Percentiles rank a stretch among this genome's conserved stretches.
Evolutionary conservation across 2,888 invertebrate species (phyloP).

Genomic region (Petrolisthes cinctipes): DNA sequence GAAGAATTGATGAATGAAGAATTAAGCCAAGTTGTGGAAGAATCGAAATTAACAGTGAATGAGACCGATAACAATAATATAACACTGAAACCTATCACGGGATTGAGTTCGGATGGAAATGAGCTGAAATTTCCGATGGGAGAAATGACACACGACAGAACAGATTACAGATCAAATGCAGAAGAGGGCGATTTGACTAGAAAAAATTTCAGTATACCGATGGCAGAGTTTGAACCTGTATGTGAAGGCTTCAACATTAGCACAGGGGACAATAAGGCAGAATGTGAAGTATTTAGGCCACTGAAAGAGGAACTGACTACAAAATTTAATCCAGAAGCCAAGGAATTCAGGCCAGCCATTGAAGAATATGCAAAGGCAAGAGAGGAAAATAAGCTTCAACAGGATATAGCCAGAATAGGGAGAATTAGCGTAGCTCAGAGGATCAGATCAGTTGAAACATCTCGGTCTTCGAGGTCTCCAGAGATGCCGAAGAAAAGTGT

Average conservation of each 20-base stretch:
- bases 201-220: background rate
- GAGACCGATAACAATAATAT: background rate
- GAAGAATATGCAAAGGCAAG: background rate
- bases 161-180: background rate
- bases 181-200: background rate
- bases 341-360: background rate
- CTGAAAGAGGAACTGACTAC: background rate
- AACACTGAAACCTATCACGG: too few relatives aligned
- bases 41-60: background rate
- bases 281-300: background rate
- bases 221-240: background rate
- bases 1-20: background rate
- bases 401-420: background rate
- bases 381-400: background rate
- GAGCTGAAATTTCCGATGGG: too few relatives aligned
- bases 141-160: too few relatives aligned
- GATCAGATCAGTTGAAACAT: slow-evolving; percentile 5
- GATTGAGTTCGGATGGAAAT: too few relatives aligned
- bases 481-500: background rate
- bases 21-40: background rate
- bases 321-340: background rate
- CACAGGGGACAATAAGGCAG: background rate
- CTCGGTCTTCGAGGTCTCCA: background rate
- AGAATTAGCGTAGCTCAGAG: slow-evolving; percentile 2
- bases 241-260: background rate